phyloP scores from a whole-genome alignment of 2,113 vertebrate genomes.

The Dromaius novaehollandiae region DNA sequence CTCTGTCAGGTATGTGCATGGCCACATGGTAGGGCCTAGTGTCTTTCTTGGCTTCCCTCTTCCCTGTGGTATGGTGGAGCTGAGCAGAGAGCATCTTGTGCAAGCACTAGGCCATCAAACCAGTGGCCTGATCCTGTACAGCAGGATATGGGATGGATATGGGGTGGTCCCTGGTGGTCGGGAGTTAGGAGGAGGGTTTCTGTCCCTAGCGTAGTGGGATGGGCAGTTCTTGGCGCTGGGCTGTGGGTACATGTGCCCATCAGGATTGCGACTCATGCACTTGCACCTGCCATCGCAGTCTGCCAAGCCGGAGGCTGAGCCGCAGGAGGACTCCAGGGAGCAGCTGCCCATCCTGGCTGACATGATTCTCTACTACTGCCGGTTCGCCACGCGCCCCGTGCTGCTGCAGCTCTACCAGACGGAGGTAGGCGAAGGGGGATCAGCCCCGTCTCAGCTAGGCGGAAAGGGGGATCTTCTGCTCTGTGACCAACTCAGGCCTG shows the following conservation, averaged over 20 bases:
- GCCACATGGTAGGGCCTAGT: background rate
- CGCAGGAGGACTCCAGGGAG: constrained; percentile 74
- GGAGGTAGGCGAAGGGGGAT: constrained; percentile 79
- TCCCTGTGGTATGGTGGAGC: accelerated
- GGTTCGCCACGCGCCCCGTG: constrained; percentile 82
- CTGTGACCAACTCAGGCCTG: accelerated
- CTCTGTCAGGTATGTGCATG: constrained; percentile 86
- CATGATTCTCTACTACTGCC: constrained; percentile 95
- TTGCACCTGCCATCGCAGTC: constrained; percentile 69
- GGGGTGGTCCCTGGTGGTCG: background rate
- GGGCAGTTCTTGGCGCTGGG: background rate
- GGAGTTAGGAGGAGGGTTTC: background rate
- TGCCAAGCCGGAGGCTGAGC: constrained; percentile 80
- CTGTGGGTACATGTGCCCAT: accelerated
- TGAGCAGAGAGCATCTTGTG: background rate
- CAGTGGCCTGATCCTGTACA: accelerated
- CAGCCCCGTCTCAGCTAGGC: accelerated
- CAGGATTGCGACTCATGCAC: accelerated
- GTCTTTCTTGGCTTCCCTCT: background rate
- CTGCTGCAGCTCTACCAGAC: constrained; percentile 95
- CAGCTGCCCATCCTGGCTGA: constrained; percentile 92
- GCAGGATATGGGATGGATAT: accelerated
- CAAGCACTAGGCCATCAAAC: background rate
- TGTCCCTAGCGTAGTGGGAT: accelerated
- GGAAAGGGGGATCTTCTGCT: background rate